Conservation (phyloP, 2,113 vertebrate genomes). For the Nicator chloris region DNA sequence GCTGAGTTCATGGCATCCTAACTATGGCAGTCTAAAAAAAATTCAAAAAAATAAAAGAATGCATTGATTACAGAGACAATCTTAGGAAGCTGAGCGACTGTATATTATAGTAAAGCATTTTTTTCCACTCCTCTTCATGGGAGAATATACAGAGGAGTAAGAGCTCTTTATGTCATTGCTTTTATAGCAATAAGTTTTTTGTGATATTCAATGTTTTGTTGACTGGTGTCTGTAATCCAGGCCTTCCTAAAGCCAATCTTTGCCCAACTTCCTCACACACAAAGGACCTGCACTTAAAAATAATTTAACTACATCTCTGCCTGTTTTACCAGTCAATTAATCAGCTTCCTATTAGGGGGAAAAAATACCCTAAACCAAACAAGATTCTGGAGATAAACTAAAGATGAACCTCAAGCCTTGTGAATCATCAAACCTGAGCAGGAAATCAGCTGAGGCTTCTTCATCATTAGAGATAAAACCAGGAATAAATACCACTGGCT, state of each 20-base stretch:
- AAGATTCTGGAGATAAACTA: neutral
- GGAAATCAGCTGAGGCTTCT: neutral
- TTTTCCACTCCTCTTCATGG: neutral
- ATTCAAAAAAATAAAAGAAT: too few species aligned
- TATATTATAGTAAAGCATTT: neutral
- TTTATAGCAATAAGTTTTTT: neutral
- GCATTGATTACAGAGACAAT: neutral
- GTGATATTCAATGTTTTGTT: neutral
- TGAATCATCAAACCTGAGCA: neutral
- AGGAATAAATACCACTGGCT: neutral
- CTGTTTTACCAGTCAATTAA: neutral
- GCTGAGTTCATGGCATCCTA: neutral
- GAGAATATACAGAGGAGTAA: neutral
- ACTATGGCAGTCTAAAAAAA: too few species aligned
- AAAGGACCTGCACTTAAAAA: neutral
- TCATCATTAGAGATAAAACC: neutral
- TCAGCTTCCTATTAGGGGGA: neutral
- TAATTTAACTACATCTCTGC: neutral
- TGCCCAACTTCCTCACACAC: neutral
- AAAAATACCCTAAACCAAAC: neutral
- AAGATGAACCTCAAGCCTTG: neutral
- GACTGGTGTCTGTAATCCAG: neutral
- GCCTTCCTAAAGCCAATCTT: neutral
- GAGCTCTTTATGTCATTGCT: neutral
- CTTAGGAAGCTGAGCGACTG: neutral